Percentiles rank a stretch among this genome's conserved stretches.
phyloP scores from a whole-genome alignment of 2,113 vertebrate genomes.

The Ovibos moschatus region DNA sequence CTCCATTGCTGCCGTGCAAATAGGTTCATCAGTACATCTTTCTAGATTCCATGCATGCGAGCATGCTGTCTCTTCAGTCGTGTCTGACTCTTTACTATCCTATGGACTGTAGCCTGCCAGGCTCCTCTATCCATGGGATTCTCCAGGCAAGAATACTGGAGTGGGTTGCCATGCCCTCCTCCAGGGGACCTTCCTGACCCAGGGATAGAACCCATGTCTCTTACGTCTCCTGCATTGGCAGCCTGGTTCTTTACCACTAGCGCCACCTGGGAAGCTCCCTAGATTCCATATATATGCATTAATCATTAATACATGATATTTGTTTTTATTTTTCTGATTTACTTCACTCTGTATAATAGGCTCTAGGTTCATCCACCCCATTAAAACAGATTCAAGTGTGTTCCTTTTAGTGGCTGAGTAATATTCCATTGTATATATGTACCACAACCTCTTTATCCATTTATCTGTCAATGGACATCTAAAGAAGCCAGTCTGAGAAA shows the following conservation, averaged over 20 bases:
- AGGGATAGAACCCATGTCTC: background rate
- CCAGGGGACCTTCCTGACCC: background rate
- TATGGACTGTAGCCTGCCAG: background rate
- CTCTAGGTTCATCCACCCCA: background rate
- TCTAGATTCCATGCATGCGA: background rate
- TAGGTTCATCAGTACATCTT: background rate
- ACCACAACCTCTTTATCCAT: background rate
- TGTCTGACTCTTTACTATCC: background rate
- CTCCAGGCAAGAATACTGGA: background rate
- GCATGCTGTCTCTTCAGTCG: background rate
- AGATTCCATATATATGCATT: background rate
- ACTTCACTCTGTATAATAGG: background rate
- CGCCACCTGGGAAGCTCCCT: background rate
- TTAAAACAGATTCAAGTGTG: background rate
- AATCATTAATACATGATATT: background rate
- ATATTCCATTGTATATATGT: background rate
- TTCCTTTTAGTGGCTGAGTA: background rate
- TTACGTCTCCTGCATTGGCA: background rate
- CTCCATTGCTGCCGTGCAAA: background rate
- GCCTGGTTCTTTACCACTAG: background rate
- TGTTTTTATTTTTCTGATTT: background rate
- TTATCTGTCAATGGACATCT: background rate
- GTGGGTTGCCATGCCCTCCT: background rate
- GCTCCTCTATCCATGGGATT: background rate
- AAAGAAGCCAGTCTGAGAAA: background rate